These are phyloP conservation scores for Oxytorus armatus DNA, from an alignment of 2,888 invertebrate species.

Conservation along the genomic window DNA sequence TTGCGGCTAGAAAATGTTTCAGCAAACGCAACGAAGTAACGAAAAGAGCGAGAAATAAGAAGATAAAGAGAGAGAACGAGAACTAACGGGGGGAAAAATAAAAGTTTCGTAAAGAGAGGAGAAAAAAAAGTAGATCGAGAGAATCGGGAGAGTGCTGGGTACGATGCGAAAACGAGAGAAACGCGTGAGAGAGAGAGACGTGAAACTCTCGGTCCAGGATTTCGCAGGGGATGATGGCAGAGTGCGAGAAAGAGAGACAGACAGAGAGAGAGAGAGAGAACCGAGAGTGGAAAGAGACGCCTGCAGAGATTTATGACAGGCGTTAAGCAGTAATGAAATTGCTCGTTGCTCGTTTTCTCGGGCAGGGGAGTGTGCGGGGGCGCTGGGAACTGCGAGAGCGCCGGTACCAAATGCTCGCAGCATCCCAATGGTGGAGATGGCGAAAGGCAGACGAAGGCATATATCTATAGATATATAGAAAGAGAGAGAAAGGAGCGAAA, in stretches of 20 bases:
- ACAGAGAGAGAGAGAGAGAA: slow-evolving; percentile 67
- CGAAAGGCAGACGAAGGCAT: slow-evolving; percentile 47
- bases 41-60: slow-evolving; percentile 29
- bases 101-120: slow-evolving; percentile 48
- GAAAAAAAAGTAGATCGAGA: slow-evolving; percentile 59
- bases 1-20: slow-evolving; percentile 65
- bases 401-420: slow-evolving; percentile 60
- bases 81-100: slow-evolving; percentile 33
- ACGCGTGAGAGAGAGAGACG: slow-evolving; percentile 50
- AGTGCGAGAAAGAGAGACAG: slow-evolving; percentile 63
- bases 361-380: slow-evolving; percentile 72
- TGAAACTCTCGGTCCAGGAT: slow-evolving; percentile 62
- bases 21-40: slow-evolving; percentile 55
- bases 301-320: slow-evolving; percentile 85
- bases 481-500: slow-evolving; percentile 35
- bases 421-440: slow-evolving; percentile 45
- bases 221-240: slow-evolving; percentile 62
- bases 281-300: slow-evolving; percentile 75
- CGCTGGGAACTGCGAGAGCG: slow-evolving; percentile 75
- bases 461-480: not conserved
- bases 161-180: slow-evolving; percentile 60
- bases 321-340: slow-evolving; percentile 86
- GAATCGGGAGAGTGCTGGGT: slow-evolving; percentile 61
- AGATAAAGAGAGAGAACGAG: slow-evolving; percentile 50
- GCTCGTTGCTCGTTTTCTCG: slow-evolving; percentile 84